Evolutionary conservation across 2,113 vertebrate species (phyloP).

Genomic region (Felis catus): F.catus_Fca126_mat1.0 CM031413.1:115365501-115366000

Average conservation of each 20-base stretch:
- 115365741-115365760: conserved; percentile 27
- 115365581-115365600: too few relatives aligned
- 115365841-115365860: neutral
- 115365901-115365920: neutral
- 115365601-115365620: too few relatives aligned
- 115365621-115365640: too few relatives aligned
- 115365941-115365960: neutral
- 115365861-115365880: neutral
- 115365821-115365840: neutral
- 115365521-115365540: too few relatives aligned
- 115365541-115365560: too few relatives aligned
- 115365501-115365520: too few relatives aligned
- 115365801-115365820: neutral
- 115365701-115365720: too few relatives aligned
- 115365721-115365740: neutral
- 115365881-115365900: neutral
- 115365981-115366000: neutral
- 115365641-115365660: too few relatives aligned
- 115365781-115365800: neutral
- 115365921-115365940: neutral
- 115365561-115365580: too few relatives aligned
- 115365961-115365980: neutral
- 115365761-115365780: neutral
- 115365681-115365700: too few relatives aligned
- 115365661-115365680: too few relatives aligned